Percentiles rank a stretch among this genome's conserved stretches.
These are phyloP conservation scores for Eupithecia centaureata DNA, from an alignment of 2,888 invertebrate genomes.

Conservation along the genomic window DNA sequence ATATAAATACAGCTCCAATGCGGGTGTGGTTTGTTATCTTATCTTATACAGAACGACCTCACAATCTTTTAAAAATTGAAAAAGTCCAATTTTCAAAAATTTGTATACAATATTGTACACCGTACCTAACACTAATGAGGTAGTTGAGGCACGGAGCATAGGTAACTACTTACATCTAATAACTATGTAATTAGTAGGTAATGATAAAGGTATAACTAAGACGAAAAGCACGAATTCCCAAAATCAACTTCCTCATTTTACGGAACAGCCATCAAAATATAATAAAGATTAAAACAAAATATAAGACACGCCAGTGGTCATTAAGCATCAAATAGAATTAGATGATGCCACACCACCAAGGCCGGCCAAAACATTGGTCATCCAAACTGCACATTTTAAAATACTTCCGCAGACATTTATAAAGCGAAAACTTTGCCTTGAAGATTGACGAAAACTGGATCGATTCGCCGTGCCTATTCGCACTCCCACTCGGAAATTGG, in stretches of 20 bases:
- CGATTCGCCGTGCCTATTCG: constrained; percentile 47
- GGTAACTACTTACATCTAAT: background rate
- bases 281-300: constrained; percentile 40
- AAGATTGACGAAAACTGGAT: constrained; percentile 41
- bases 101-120: too few relatives aligned
- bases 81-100: too few relatives aligned
- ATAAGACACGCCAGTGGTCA: constrained; percentile 39
- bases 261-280: constrained; percentile 39
- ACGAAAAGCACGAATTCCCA: background rate
- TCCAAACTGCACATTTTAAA: constrained; percentile 54
- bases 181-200: background rate
- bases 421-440: constrained; percentile 55
- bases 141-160: too few relatives aligned
- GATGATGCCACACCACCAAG: constrained; percentile 53
- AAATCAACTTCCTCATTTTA: constrained; percentile 31
- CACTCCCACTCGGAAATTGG: constrained; percentile 58
- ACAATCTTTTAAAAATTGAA: background rate
- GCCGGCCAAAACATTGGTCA: constrained; percentile 54
- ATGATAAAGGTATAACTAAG: background rate
- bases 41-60: background rate
- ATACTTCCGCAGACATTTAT: constrained; percentile 64
- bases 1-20: background rate
- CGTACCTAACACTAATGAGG: too few relatives aligned
- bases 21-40: background rate
- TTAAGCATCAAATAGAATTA: constrained; percentile 45